phyloP scores from a whole-genome alignment of 2,888 invertebrate species.

The Choreutis nemorana region DNA sequence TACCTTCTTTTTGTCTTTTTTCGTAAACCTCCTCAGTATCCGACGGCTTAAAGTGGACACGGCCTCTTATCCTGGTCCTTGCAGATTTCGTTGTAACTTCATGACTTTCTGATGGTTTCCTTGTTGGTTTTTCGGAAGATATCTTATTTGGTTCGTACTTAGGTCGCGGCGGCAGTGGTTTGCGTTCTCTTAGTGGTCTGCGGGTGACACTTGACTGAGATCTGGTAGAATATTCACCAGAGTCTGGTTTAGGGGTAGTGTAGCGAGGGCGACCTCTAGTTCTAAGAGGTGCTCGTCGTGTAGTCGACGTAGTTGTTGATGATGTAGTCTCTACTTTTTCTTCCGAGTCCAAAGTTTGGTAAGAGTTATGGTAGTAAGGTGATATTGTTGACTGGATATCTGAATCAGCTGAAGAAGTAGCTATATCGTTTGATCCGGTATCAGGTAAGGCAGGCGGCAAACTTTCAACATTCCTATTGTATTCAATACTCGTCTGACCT shows the following conservation, averaged over 20 bases:
- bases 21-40: slow-evolving; percentile 43
- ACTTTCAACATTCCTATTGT: slow-evolving; percentile 23
- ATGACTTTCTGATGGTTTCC: slow-evolving; percentile 26
- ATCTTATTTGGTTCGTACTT: slow-evolving; percentile 49
- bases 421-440: slow-evolving; percentile 21
- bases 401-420: slow-evolving; percentile 17
- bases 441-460: slow-evolving; percentile 20
- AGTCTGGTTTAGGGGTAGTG: slow-evolving; percentile 42
- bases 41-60: slow-evolving; percentile 53
- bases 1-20: slow-evolving; percentile 24
- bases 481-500: slow-evolving; percentile 17
- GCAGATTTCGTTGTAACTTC: slow-evolving; percentile 41
- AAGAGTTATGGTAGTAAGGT: slow-evolving; percentile 27
- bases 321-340: slow-evolving; percentile 24
- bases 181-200: slow-evolving; percentile 60
- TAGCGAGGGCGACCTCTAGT: slow-evolving; percentile 47
- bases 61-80: slow-evolving; percentile 55
- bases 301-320: slow-evolving; percentile 39
- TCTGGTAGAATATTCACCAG: slow-evolving; percentile 44
- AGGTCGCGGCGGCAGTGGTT: slow-evolving; percentile 39
- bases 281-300: slow-evolving; percentile 36
- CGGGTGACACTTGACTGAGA: slow-evolving; percentile 35
- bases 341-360: slow-evolving; percentile 29
- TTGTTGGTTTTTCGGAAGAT: slow-evolving; percentile 37
- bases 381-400: slow-evolving; percentile 23